phyloP scores from a whole-genome alignment of 2,113 vertebrate genomes.

The Cygnus atratus region DNA sequence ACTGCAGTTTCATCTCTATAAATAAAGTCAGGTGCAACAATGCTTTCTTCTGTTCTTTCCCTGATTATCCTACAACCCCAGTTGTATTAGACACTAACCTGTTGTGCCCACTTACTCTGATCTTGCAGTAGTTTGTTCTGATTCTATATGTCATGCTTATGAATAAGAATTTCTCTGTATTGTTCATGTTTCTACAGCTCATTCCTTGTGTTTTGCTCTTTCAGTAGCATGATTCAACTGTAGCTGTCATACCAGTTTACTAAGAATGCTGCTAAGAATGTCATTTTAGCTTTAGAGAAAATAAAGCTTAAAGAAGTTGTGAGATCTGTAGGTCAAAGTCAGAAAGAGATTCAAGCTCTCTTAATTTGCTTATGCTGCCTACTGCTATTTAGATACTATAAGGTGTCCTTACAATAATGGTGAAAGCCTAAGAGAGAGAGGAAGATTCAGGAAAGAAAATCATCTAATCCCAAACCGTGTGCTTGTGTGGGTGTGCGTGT shows the following conservation, averaged over 20 bases:
- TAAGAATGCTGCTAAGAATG: neutral
- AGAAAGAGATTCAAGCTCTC: neutral
- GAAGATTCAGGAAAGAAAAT: neutral
- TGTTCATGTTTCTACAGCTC: neutral
- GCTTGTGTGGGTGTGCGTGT: neutral
- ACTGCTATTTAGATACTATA: neutral
- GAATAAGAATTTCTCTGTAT: neutral
- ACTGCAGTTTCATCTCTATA: neutral
- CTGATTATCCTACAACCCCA: neutral
- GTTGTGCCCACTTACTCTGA: neutral
- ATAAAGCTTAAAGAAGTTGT: neutral
- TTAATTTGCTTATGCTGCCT: neutral
- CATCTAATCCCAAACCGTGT: neutral
- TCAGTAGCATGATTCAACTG: neutral
- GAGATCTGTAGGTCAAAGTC: neutral
- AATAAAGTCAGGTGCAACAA: neutral
- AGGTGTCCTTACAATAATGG: neutral
- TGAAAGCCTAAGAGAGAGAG: neutral
- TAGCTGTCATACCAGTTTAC: conserved; percentile 17
- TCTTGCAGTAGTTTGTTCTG: neutral
- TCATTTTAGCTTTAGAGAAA: conserved; percentile 20
- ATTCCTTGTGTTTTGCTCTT: neutral
- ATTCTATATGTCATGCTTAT: neutral
- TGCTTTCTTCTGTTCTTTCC: neutral
- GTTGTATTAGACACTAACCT: neutral